Evolutionary conservation across 2,113 vertebrate genomes (phyloP), one percentile per base, ranked within the genome.

Genomic region (Rhynchopsitta pachyrhyncha): DNA sequence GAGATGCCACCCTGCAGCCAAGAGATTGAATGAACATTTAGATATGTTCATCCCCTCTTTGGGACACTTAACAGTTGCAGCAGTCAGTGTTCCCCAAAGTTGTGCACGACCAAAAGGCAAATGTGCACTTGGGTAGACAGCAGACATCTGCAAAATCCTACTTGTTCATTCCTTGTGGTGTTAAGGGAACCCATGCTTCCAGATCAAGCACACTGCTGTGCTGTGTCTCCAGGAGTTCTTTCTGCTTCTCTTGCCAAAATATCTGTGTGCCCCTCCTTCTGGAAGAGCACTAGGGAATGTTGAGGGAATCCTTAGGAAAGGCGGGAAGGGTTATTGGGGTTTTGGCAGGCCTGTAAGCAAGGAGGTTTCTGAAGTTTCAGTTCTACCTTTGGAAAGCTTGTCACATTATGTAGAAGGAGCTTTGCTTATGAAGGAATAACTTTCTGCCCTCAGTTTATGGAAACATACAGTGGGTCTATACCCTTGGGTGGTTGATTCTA

Each of bases 401-500:
- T 75, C 68, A n/a, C 0, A 0, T 52, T 81, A 18, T 6, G 5
- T 47, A 62, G 78, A 59, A 80, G 69, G 13, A 92, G 37, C 33
- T 88, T 37, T 81, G 66, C 33, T 88, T 71, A 20, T 1, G 8
- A 68, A 68, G 64, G 81, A 66, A 39, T 57, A 75, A 82, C 57
- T 82, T 41, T 14, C 46, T 92, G 22, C 46, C 31, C 31, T 53
- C 2, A 2, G 16, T 79, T 84, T 63, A 17, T 76, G 70, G 75
- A 82, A 79, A n/a, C 1, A 1, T 33, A 6, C 10, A 33, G 19
- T 62, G 57, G 57, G 25, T 60, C 63, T 80, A 35, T 85, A 62
- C 25, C 6, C 14, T 76, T 0, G 0, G 9, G 19, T 52, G 39
- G 14, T 64, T 39, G 39, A 52, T 78, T 88, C 66, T 20, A 17